Evolutionary conservation across 2,797 vertebrate genomes (phyloP).

Genomic region (Syngnathus acus): DNA sequence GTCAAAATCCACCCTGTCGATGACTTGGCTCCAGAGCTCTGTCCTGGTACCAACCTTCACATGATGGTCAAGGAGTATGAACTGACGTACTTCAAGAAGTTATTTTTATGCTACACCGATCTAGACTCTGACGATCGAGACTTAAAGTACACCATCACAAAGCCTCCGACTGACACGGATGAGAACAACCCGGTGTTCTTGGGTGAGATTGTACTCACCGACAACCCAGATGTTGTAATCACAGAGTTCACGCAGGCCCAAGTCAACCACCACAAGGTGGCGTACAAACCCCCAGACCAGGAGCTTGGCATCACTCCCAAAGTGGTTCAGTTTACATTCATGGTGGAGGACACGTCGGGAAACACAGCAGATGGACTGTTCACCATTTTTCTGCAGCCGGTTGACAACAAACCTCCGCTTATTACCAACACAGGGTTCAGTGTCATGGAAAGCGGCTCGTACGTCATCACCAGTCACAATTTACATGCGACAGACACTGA

Average conservation of each 20-base stretch:
- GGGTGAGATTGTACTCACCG: slow-evolving; percentile 76
- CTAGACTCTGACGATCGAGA: slow-evolving; percentile 81
- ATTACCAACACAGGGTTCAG: slow-evolving; percentile 80
- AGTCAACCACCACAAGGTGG: slow-evolving; percentile 82
- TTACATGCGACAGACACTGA: slow-evolving; percentile 77
- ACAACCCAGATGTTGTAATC: slow-evolving; percentile 66
- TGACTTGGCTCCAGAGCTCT: slow-evolving; percentile 70
- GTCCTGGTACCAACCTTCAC: slow-evolving; percentile 73
- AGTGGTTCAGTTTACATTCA: slow-evolving; percentile 80
- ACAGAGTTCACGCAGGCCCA: slow-evolving; percentile 82
- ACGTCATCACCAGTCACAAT: slow-evolving; percentile 73
- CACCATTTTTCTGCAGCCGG: slow-evolving; percentile 81
- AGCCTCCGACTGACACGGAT: slow-evolving; percentile 75
- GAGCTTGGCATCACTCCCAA: slow-evolving; percentile 77
- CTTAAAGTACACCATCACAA: slow-evolving; percentile 76
- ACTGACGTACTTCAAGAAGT: slow-evolving; percentile 76
- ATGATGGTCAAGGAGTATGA: slow-evolving; percentile 84
- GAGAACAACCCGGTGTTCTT: slow-evolving; percentile 72
- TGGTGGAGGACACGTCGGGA: slow-evolving; percentile 77
- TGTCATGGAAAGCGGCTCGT: slow-evolving; percentile 69
- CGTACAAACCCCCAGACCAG: slow-evolving; percentile 78
- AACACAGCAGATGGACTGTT: slow-evolving; percentile 77
- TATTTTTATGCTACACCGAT: slow-evolving; percentile 75
- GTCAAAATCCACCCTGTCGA: slow-evolving; percentile 78
- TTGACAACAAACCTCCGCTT: slow-evolving; percentile 79